Conservation (phyloP, 2,797 vertebrate genomes). For the Perodicticus potto region DNA sequence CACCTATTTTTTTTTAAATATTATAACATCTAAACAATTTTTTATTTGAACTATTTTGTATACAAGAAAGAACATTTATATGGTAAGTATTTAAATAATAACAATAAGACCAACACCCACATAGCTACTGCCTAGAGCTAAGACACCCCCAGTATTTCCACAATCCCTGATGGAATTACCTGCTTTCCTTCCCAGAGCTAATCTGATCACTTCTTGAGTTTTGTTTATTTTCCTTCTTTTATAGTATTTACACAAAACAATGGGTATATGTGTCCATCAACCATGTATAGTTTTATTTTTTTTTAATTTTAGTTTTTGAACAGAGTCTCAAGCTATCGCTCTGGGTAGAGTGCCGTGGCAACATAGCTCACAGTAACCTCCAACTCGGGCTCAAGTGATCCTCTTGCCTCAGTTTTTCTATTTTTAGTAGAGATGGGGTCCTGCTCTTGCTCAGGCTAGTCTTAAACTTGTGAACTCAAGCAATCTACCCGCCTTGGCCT, state of each 20-base stretch:
- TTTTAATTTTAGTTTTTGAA: neutral
- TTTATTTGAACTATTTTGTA: neutral
- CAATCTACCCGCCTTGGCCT: too few relatives aligned
- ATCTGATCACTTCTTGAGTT: neutral
- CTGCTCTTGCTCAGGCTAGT: too few relatives aligned
- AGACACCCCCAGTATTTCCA: neutral
- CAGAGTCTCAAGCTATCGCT: too few relatives aligned
- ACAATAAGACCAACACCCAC: neutral
- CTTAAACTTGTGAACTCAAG: too few relatives aligned
- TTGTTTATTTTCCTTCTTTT: constrained; percentile 19
- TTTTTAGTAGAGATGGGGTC: too few relatives aligned
- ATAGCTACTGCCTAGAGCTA: neutral
- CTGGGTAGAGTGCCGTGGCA: too few relatives aligned
- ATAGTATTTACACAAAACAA: neutral
- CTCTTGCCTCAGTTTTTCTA: too few relatives aligned
- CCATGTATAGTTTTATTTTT: neutral
- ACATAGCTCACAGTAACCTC: too few relatives aligned
- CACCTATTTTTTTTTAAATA: neutral
- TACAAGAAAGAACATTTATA: neutral
- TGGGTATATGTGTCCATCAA: neutral
- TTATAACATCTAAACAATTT: neutral
- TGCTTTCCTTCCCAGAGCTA: neutral
- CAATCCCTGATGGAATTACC: neutral
- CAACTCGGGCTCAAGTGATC: too few relatives aligned
- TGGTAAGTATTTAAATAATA: neutral